Evolutionary conservation across 2,888 invertebrate genomes (phyloP).

Genomic region (Athalia circularis): DNA sequence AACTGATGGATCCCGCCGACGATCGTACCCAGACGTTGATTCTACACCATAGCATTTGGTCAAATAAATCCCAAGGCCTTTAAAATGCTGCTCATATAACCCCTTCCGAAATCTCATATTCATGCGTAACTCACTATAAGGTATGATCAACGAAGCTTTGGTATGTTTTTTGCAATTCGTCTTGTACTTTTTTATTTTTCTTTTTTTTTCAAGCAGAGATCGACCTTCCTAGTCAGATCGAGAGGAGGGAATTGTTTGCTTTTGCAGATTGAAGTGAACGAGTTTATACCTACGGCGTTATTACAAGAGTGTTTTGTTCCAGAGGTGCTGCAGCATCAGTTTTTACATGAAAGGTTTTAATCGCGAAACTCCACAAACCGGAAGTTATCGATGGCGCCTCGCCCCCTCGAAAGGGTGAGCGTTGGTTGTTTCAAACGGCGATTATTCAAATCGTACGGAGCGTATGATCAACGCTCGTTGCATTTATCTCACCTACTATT

Average conservation of each 20-base stretch:
- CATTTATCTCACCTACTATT: too few relatives aligned
- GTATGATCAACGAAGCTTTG: not conserved
- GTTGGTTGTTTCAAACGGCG: too few relatives aligned
- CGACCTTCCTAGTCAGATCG: too few relatives aligned
- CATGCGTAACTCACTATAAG: not conserved
- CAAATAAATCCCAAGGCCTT: not conserved
- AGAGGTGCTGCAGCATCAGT: not conserved
- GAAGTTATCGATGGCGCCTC: conserved; percentile 33
- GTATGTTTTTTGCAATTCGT: not conserved
- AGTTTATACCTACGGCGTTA: too few relatives aligned
- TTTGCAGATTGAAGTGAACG: too few relatives aligned
- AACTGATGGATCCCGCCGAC: conserved; percentile 24
- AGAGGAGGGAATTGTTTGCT: too few relatives aligned
- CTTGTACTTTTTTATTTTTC: not conserved
- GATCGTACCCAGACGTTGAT: not conserved
- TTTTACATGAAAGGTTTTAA: conserved; percentile 14
- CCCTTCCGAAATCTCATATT: not conserved
- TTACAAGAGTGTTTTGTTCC: not conserved
- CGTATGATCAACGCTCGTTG: too few relatives aligned
- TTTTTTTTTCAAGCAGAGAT: not conserved
- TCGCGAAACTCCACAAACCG: conserved; percentile 13
- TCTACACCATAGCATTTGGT: not conserved
- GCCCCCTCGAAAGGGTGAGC: too few relatives aligned
- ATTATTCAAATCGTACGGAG: too few relatives aligned
- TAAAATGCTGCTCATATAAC: not conserved